These are phyloP conservation scores for Lasioglossum villosulum DNA, from an alignment of 2,888 invertebrate species.

Conservation along the genomic window DNA sequence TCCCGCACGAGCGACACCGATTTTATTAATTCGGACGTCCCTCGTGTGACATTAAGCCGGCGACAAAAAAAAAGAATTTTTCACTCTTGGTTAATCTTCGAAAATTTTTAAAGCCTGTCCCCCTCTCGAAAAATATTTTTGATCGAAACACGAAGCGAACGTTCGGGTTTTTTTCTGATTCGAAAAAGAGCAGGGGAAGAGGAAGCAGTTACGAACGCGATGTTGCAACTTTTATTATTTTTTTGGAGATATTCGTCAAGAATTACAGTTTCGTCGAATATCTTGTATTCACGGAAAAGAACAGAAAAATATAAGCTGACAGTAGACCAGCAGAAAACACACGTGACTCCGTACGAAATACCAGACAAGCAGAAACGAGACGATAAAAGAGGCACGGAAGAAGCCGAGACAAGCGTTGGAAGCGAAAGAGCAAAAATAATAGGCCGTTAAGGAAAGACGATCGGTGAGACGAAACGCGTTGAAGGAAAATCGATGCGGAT, in stretches of 20 bases:
- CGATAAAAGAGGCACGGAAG: background rate
- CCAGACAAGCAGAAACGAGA: background rate
- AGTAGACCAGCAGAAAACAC: background rate
- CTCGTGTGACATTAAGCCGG: constrained; percentile 20
- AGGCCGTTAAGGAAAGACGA: background rate
- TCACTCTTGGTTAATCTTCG: background rate
- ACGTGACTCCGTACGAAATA: background rate
- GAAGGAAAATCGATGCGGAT: background rate
- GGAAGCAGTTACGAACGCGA: background rate
- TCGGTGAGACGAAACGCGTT: constrained; percentile 3
- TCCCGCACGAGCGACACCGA: constrained; percentile 23
- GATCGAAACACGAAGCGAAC: background rate
- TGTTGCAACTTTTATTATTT: no score
- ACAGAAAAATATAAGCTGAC: background rate
- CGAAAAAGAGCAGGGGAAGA: background rate
- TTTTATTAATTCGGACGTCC: constrained; percentile 50
- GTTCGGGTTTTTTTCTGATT: background rate
- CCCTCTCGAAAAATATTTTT: background rate
- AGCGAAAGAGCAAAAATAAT: background rate
- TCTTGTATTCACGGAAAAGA: background rate
- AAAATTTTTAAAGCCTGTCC: background rate
- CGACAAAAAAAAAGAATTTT: background rate
- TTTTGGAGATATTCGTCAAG: no score
- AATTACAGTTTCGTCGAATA: background rate
- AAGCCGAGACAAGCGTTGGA: background rate